Evolutionary conservation across 2,113 vertebrate genomes (phyloP), one percentile per base, ranked within the genome.

Genomic region (Hippocampus comes): DNA sequence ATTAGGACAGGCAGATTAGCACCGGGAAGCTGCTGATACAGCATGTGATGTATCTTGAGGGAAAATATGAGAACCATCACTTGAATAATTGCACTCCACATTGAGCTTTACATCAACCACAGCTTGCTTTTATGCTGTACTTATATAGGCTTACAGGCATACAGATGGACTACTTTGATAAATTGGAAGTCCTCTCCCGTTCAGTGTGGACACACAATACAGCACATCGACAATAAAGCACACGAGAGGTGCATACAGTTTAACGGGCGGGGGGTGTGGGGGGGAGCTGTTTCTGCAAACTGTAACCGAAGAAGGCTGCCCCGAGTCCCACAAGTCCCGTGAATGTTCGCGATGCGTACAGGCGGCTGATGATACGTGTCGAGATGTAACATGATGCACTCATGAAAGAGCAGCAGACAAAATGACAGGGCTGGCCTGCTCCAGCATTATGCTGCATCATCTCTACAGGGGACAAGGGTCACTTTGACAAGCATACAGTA

Each of bases 321-420:
- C 68, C 56, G 2, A 60, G 49, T 77, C 80, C 79, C 66, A 76
- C 71, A 79, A 83, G 78, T 69, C 67, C 64, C 5, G 60, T 60
- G 70, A 80, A 77, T 78, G 74, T 76, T 70, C 77, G 56, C 12
- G 38, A 73, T 70, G 78, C 78, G 76, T 71, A 56, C 77, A 73
- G 49, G 78, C 71, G 27, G 69, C 78, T 73, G 82, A 84, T 73
- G 81, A 88, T 80, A 76, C 78, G 67, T 83, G 82, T 86, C 65
- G 75, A 88, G 87, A 84, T 89, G 90, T 87, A 90, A 93, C 77
- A 18, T 1, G 83, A 90, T n/a, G 71, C 89, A 73, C 64, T 71
- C 81, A 76, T 85, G 81, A 86, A 89, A 88, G 83, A 75, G 81
- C 72, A 34, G 72, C 82, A 89, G 88, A 91, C 87, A 91, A 89